phyloP scores from a whole-genome alignment of 2,797 vertebrate species.

The Botia almorhae region DNA sequence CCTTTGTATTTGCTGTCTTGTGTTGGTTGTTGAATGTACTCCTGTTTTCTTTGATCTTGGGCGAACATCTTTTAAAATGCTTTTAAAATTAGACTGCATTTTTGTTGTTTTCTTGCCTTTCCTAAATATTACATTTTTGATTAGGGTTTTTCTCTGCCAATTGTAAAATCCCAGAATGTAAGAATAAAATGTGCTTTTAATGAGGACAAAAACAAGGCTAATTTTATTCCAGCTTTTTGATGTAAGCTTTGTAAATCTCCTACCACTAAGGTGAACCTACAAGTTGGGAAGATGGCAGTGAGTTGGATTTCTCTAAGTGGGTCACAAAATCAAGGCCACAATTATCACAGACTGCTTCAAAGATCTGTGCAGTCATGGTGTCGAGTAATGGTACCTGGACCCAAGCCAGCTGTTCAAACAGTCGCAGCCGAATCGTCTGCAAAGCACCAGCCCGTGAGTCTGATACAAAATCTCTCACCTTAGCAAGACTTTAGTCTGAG shows the following conservation, averaged over 20 bases:
- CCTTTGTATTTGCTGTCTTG: too few species aligned
- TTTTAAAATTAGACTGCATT: too few species aligned
- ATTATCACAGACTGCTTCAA: conserved; percentile 12
- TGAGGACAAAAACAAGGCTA: too few species aligned
- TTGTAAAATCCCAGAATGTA: neutral
- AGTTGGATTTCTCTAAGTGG: conserved; percentile 84
- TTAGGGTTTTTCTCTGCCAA: neutral
- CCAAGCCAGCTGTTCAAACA: conserved; percentile 76
- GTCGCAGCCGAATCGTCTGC: conserved; percentile 87
- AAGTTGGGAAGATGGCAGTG: conserved; percentile 87
- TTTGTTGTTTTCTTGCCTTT: too few species aligned
- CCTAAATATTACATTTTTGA: too few species aligned
- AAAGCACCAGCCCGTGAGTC: conserved; percentile 84
- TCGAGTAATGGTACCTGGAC: conserved; percentile 83
- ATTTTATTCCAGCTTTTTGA: neutral
- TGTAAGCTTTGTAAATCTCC: neutral
- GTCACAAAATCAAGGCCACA: conserved; percentile 49
- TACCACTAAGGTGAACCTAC: conserved; percentile 11
- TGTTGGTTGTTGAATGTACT: too few species aligned
- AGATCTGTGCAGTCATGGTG: conserved; percentile 81
- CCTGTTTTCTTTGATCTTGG: too few species aligned
- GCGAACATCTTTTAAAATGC: too few species aligned
- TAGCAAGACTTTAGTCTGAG: neutral
- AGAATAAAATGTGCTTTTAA: neutral
- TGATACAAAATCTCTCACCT: neutral